These are phyloP conservation scores for Delphinus delphis DNA, from an alignment of 2,113 vertebrate genomes.

Conservation along the genomic window DNA sequence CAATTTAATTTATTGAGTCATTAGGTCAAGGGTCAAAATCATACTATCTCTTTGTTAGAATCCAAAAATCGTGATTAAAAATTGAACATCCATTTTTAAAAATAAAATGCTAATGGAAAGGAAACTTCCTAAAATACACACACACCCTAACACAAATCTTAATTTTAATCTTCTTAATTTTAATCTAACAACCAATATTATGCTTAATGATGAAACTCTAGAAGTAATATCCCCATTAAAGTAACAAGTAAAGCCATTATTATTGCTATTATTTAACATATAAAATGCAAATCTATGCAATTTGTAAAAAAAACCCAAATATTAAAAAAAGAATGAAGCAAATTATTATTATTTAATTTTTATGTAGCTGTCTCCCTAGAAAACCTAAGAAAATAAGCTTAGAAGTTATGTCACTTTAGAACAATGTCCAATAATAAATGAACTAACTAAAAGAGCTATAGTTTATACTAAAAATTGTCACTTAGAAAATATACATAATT, in stretches of 20 bases:
- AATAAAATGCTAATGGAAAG: background rate
- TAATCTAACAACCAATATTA: background rate
- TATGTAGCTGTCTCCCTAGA: background rate
- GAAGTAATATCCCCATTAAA: background rate
- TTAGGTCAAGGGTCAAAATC: background rate
- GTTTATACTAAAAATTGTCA: constrained; percentile 13
- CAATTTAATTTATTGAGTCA: background rate
- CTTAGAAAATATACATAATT: background rate
- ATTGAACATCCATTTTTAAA: background rate
- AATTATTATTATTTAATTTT: background rate
- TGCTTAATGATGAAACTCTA: background rate
- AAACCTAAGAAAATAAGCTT: background rate
- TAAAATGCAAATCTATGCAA: background rate
- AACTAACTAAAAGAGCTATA: background rate
- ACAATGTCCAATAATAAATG: background rate
- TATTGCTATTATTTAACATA: background rate
- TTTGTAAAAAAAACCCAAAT: background rate
- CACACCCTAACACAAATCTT: background rate
- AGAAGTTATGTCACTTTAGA: background rate
- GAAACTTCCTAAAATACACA: background rate
- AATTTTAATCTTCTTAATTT: constrained; percentile 6
- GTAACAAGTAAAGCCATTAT: background rate
- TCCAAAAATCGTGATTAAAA: background rate
- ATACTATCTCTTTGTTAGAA: background rate
- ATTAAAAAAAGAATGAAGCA: background rate